Evolutionary conservation across 2,113 vertebrate genomes (phyloP).

Genomic region (Amblyopsis rosae): DNA sequence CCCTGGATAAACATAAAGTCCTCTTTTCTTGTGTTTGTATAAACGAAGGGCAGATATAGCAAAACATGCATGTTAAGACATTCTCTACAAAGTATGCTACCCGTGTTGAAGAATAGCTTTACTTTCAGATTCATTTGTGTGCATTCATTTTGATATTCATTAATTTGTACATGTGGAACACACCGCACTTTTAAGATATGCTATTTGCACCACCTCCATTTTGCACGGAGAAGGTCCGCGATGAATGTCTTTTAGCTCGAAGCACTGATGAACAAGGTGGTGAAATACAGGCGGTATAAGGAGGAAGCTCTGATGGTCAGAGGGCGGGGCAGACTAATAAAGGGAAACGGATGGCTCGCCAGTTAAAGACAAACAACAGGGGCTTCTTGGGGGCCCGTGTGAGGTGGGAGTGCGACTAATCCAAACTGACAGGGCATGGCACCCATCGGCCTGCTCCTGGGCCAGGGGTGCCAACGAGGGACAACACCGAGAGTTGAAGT

Average conservation of each 20-base stretch:
- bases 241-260: neutral
- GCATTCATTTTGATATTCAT: no score
- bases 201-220: neutral
- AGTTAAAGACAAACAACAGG: conserved; percentile 17
- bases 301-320: neutral
- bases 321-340: neutral
- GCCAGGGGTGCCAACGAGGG: neutral
- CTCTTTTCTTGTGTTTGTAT: no score
- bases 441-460: conserved; percentile 11
- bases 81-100: no score
- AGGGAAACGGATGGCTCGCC: neutral
- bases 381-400: conserved; percentile 24
- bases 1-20: no score
- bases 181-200: conserved; percentile 2
- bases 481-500: no score
- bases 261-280: neutral
- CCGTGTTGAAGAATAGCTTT: no score
- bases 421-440: conserved; percentile 29
- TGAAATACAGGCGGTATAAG: neutral
- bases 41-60: no score
- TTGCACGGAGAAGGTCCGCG: neutral
- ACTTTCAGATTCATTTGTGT: no score
- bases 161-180: no score
- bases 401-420: conserved; percentile 25
- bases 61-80: no score